Evolutionary conservation across 2,113 vertebrate genomes (phyloP), one percentile per base, ranked within the genome.

Genomic region (Erythrocercus mccallii): DNA sequence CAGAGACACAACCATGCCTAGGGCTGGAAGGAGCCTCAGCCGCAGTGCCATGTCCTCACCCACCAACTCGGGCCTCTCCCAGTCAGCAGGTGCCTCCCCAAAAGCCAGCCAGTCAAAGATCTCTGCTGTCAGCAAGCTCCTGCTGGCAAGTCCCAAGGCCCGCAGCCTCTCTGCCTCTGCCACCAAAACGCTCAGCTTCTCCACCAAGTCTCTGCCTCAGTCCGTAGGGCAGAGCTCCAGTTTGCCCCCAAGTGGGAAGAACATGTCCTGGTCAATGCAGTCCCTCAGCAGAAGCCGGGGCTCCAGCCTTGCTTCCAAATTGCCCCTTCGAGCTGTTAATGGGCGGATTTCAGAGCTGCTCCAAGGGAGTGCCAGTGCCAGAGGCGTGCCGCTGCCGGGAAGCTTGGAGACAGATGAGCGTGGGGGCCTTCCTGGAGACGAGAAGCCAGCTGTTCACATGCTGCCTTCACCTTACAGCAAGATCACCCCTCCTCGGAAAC

Each of bases 391-490:
- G 10, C 95, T 94, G 17, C 97, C 95, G 24, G 96, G 97, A 10
- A 93, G 93, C 96, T 70, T 91, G 2, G 95, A 96, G 88, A n/a
- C 97, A 1, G 98, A 98, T 1, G 98, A 98, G 27, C 98, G 96
- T 0, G 96, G 78, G 7, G 91, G 77, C 14, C 45, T 73, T 35
- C 92, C 81, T 0, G 97, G 95, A 19, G 99, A 99, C 3, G 99
- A 99, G 92, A 98, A 93, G 88, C 95, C 98, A 0, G 91, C 95
- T n/a, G 96, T 98, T n/a, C 98, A 98, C 90, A 96, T 98, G 21
- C 97, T 99, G 61, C 99, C 99, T 7, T 99, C 99, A 1, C 99
- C 99, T 37, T 99, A 99, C 97, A 99, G 99, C 98, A 99, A 99
- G 97, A 98, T 99, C 88, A 99, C 99, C 5, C 99, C 99, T 6